Conservation (phyloP, 2,888 invertebrate genomes). For the Temnothorax rugatulus region DNA sequence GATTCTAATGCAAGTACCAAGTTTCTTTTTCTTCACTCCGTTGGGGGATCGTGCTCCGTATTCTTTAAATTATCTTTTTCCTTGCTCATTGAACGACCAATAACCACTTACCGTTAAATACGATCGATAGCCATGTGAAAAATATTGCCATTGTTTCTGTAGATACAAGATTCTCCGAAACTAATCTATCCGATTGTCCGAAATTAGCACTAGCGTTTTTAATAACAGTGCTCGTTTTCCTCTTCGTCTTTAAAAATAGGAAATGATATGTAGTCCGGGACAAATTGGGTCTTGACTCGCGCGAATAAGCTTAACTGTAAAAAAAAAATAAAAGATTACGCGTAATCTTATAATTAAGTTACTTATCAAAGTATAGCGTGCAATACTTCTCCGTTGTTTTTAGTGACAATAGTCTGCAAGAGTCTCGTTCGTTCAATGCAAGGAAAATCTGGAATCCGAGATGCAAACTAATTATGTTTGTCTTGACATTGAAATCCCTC, state of each 20-base stretch:
- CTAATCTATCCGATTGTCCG: background rate
- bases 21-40: constrained; percentile 61
- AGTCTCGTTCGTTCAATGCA: constrained; percentile 60
- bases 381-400: constrained; percentile 16
- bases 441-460: constrained; percentile 59
- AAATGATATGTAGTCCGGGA: background rate
- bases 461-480: constrained; percentile 46
- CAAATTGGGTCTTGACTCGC: constrained; percentile 1
- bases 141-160: constrained; percentile 36
- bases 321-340: constrained; percentile 14
- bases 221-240: constrained; percentile 26
- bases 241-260: constrained; percentile 24
- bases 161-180: constrained; percentile 18
- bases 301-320: constrained; percentile 29
- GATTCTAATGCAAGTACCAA: constrained; percentile 67
- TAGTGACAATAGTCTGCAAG: constrained; percentile 17
- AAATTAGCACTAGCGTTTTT: constrained; percentile 31
- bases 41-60: constrained; percentile 27
- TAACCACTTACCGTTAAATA: constrained; percentile 5
- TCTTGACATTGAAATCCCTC: constrained; percentile 8
- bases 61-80: constrained; percentile 61
- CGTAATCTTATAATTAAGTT: constrained; percentile 27
- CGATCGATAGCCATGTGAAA: background rate
- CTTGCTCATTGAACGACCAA: constrained; percentile 65
- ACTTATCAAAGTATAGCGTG: constrained; percentile 30